These are phyloP conservation scores for Ostrea denselamellosa DNA, from an alignment of 1,140 invertebrate genomes.

Conservation along the genomic window DNA sequence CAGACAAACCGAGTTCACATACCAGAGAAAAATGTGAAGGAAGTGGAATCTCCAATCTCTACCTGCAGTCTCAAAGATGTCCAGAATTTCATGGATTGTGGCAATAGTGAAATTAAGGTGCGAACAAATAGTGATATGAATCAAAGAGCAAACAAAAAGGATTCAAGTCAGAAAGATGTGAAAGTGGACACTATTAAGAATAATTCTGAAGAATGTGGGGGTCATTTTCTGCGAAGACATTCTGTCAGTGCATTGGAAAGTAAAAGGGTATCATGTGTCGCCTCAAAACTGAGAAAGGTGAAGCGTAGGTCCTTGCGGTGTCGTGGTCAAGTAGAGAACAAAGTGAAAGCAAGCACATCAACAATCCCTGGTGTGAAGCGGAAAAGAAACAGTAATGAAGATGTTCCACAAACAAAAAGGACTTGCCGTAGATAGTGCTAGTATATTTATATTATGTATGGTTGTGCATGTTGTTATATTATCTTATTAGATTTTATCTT, in stretches of 20 bases:
- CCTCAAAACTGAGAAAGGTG: slow-evolving; percentile 7
- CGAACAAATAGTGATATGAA: slow-evolving; percentile 37
- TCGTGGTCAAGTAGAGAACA: slow-evolving; percentile 43
- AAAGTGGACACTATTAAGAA: background rate
- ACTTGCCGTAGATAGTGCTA: slow-evolving; percentile 46
- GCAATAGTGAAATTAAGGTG: slow-evolving; percentile 32
- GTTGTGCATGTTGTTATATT: background rate
- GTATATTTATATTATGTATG: slow-evolving; percentile 21
- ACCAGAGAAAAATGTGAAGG: background rate
- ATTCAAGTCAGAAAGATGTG: background rate
- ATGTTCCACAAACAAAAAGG: background rate
- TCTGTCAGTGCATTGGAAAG: background rate
- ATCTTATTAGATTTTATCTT: background rate
- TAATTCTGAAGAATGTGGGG: background rate
- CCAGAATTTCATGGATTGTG: slow-evolving; percentile 24
- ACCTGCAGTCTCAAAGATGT: slow-evolving; percentile 30
- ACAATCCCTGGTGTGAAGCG: slow-evolving; percentile 21
- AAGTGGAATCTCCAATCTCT: background rate
- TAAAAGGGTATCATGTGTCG: background rate
- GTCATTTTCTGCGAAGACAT: slow-evolving; percentile 34
- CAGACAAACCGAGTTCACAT: background rate
- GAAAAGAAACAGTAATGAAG: slow-evolving; percentile 19
- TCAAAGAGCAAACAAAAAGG: background rate
- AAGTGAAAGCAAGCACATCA: background rate
- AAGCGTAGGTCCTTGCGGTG: slow-evolving; percentile 39